Evolutionary conservation across 2,888 invertebrate species (phyloP).

Genomic region (Meteorus colon): DNA sequence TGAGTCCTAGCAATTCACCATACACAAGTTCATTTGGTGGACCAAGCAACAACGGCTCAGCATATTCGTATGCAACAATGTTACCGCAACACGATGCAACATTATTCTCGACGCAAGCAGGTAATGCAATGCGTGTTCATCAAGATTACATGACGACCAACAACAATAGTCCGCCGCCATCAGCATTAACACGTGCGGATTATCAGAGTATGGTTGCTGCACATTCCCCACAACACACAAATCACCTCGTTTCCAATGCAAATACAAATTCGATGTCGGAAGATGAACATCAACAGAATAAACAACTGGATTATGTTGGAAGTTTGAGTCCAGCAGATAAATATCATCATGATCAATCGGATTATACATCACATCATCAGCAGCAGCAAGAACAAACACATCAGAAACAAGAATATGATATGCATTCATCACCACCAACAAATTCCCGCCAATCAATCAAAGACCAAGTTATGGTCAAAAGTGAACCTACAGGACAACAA

Average conservation of each 20-base stretch:
- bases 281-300: constrained; percentile 68
- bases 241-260: constrained; percentile 55
- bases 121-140: constrained; percentile 77
- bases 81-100: constrained; percentile 84
- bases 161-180: constrained; percentile 80
- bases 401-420: constrained; percentile 68
- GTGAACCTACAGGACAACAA: constrained; percentile 77
- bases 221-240: constrained; percentile 67
- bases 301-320: constrained; percentile 65
- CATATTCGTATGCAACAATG: constrained; percentile 74
- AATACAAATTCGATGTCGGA: constrained; percentile 63
- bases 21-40: constrained; percentile 77
- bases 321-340: constrained; percentile 73
- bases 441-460: constrained; percentile 71
- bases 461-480: constrained; percentile 75
- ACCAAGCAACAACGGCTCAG: constrained; percentile 68
- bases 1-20: constrained; percentile 80
- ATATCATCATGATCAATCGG: constrained; percentile 78
- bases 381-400: constrained; percentile 55
- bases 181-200: constrained; percentile 74
- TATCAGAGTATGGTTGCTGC: constrained; percentile 69
- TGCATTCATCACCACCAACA: constrained; percentile 64
- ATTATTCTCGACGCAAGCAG: constrained; percentile 77
- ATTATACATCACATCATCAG: constrained; percentile 76
- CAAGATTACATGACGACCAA: constrained; percentile 79